phyloP scores from a whole-genome alignment of 2,888 invertebrate genomes.

The Zaprionus obscuricornis region DNA sequence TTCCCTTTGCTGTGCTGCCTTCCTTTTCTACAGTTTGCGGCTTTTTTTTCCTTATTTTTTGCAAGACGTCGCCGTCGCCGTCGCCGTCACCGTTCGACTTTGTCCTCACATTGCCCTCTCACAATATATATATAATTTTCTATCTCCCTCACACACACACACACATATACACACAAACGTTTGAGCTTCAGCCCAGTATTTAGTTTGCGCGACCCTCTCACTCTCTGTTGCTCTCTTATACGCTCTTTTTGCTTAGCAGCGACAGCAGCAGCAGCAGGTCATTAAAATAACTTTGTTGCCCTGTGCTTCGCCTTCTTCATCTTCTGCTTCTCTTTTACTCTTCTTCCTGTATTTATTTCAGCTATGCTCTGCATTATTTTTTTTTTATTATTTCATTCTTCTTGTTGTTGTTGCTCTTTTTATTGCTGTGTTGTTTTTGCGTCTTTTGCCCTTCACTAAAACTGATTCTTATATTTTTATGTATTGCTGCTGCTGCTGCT shows the following conservation, averaged over 20 bases:
- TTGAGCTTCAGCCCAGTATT: no score
- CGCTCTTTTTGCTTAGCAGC: neutral
- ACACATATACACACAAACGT: no score
- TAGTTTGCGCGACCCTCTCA: no score
- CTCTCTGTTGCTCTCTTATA: no score
- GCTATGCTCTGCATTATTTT: slow-evolving; percentile 51
- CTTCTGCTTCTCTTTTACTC: no score
- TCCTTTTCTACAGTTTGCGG: slow-evolving; percentile 58
- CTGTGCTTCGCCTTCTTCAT: slow-evolving; percentile 31
- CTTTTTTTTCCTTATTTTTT: slow-evolving; percentile 29
- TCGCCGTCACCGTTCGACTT: slow-evolving; percentile 38
- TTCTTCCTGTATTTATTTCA: slow-evolving; percentile 59
- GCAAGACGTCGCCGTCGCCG: slow-evolving; percentile 1
- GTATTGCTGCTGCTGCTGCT: neutral
- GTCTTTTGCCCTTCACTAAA: slow-evolving; percentile 49
- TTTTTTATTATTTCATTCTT: slow-evolving; percentile 16
- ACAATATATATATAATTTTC: no score
- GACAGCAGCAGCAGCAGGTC: slow-evolving; percentile 58
- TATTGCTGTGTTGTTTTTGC: slow-evolving; percentile 55
- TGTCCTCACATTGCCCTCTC: slow-evolving; percentile 6
- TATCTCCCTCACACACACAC: neutral
- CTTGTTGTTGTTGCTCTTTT: slow-evolving; percentile 47
- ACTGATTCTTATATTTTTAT: slow-evolving; percentile 32
- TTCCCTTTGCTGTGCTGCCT: slow-evolving; percentile 45
- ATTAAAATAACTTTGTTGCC: slow-evolving; percentile 77